These are phyloP conservation scores for Cephus rjabovi DNA, from an alignment of 2,888 invertebrate species.

Conservation along the genomic window DNA sequence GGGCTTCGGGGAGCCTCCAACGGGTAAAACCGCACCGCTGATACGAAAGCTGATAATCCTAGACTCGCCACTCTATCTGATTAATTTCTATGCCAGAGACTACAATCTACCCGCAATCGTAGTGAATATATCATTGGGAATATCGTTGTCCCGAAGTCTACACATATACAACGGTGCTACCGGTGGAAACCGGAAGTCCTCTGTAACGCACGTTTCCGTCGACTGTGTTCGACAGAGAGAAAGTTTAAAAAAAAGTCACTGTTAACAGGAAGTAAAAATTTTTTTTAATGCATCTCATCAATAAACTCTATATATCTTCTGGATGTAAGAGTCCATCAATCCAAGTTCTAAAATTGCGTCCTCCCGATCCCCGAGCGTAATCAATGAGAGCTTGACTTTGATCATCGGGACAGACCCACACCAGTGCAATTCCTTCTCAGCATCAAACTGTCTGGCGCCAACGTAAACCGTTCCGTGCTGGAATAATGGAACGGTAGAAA, in stretches of 20 bases:
- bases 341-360: neutral
- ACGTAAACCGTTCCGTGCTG: conserved; percentile 46
- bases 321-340: neutral
- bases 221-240: neutral
- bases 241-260: neutral
- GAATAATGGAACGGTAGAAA: conserved; percentile 44
- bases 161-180: neutral
- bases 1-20: conserved; percentile 37
- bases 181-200: neutral
- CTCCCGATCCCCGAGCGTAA: neutral
- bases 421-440: neutral
- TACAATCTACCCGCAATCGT: neutral
- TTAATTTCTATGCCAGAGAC: conserved; percentile 39
- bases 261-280: neutral
- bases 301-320: neutral
- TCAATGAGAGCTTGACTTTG: neutral
- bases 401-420: neutral
- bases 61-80: conserved; percentile 41
- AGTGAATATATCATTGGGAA: neutral
- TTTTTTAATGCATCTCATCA: neutral
- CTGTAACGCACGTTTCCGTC: neutral
- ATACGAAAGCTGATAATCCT: conserved; percentile 49
- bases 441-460: conserved; percentile 27
- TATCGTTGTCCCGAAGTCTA: neutral
- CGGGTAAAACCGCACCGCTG: conserved; percentile 41